A percentile compares a stretch with the other conserved stretches of the same genome.
Evolutionary conservation across 2,888 invertebrate genomes (phyloP).

Genomic region (Platycnemis pennipes): DNA sequence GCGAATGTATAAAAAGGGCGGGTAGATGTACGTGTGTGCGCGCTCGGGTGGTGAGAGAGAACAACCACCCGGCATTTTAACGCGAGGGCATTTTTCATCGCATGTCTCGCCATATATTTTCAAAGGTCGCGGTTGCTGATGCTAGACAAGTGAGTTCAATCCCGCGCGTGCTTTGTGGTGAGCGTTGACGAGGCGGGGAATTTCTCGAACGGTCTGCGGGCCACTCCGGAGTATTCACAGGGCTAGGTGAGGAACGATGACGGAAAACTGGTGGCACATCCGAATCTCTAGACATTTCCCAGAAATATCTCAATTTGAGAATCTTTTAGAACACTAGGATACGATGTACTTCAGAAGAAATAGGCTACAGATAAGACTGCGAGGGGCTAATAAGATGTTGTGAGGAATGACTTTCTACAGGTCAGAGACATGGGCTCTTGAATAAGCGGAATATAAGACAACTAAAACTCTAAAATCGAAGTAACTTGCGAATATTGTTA

Average conservation of each 20-base stretch:
- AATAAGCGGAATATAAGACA: no score
- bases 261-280: background rate
- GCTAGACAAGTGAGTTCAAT: background rate
- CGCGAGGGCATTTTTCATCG: conserved; percentile 28
- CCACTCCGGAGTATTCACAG: background rate
- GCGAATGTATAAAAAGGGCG: conserved; percentile 24
- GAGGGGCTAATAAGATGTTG: no score
- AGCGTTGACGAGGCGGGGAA: background rate
- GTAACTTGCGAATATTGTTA: no score
- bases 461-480: no score
- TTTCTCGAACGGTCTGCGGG: background rate
- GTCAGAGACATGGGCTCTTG: no score
- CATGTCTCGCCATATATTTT: conserved; percentile 1
- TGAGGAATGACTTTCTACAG: no score
- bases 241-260: background rate
- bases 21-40: background rate
- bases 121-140: background rate
- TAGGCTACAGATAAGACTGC: no score
- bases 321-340: no score
- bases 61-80: background rate
- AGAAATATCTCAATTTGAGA: no score
- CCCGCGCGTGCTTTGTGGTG: background rate
- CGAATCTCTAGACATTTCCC: no score
- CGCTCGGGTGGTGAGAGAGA: background rate
- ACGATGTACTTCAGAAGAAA: no score